Conservation (phyloP, 1,140 invertebrate genomes). For the Trypoxylus dichotomus region DNA sequence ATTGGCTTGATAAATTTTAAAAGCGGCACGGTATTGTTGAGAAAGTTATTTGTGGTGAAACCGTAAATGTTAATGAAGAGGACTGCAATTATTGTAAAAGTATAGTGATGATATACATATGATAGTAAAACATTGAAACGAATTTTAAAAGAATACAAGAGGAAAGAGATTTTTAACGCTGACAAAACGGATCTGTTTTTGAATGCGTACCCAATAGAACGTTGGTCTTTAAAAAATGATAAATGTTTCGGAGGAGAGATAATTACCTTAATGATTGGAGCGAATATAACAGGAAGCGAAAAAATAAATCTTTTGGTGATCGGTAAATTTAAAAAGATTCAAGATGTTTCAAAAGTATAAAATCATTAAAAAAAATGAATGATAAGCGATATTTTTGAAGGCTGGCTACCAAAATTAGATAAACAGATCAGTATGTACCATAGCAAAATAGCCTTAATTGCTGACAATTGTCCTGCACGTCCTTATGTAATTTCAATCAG, state of each 20-base stretch:
- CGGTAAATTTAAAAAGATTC: slow-evolving; percentile 29
- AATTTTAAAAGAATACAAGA: slow-evolving; percentile 21
- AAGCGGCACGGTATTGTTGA: slow-evolving; percentile 28
- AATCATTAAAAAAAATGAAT: slow-evolving; percentile 51
- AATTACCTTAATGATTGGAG: slow-evolving; percentile 25
- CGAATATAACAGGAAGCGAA: slow-evolving; percentile 30
- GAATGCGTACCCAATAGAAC: too few species aligned
- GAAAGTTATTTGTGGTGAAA: slow-evolving; percentile 33
- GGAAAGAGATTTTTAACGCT: slow-evolving; percentile 26
- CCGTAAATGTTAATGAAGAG: slow-evolving; percentile 30
- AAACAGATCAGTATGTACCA: slow-evolving; percentile 46
- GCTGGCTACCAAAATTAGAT: slow-evolving; percentile 48
- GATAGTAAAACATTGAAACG: slow-evolving; percentile 13
- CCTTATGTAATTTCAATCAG: slow-evolving; percentile 2
- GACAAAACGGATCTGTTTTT: slow-evolving; percentile 16
- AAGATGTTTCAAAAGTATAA: slow-evolving; percentile 31
- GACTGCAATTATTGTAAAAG: slow-evolving; percentile 33
- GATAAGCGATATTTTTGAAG: slow-evolving; percentile 50
- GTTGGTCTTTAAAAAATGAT: neutral
- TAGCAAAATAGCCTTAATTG: slow-evolving; percentile 54
- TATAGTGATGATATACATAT: too few species aligned
- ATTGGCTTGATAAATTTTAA: slow-evolving; percentile 24
- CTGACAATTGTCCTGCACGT: slow-evolving; percentile 55
- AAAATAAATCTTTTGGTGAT: slow-evolving; percentile 29
- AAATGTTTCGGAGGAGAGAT: slow-evolving; percentile 26